Base-by-base conservation (phyloP, 1,140 invertebrate species). In the Chlorops oryzae region DNA sequence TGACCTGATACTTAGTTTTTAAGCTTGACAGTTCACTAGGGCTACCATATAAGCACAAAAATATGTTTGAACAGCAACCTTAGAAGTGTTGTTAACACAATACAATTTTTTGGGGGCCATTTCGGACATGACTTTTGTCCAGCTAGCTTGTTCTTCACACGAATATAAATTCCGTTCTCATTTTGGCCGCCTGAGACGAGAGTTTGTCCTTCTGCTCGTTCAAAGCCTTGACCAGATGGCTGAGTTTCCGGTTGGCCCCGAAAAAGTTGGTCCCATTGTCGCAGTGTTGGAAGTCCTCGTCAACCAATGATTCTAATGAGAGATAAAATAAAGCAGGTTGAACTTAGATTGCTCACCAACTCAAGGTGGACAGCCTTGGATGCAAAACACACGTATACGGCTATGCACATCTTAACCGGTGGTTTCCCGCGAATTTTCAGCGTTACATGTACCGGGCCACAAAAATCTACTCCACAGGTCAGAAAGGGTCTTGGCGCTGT, bases 331-430 rank as follows among this genome's bases (percentile, higher is more conserved):
- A 32, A 32, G n/a, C 28, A 32, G 7, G 7, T n/a, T 9, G 28
- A 32, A n/a, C n/a, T n/a, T n/a, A n/a, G n/a, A n/a, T n/a, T n/a
- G n/a, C n/a, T n/a, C n/a, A n/a, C n/a, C n/a, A n/a, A 42, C 37
- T 65, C 61, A 0, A 67, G 35, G 46, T 65, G 61, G 1, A 66
- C 52, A 3, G 63, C 63, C 40, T 61, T 63, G 1, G 58, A 57
- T 2, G 46, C 20, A n/a, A 62, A 28, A 44, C 58, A 62, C 1
- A 55, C 44, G 25, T 61, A 63, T 0, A 59, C 23, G 0, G 25
- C 17, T 10, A 60, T 37, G 15, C 46, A 61, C 1, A 17, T 52
- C 32, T 64, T 64, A 18, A 13, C 15, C 15, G 49, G 40, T 2
- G 52, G 18, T 18, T 48, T 39, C 20, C 50, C 48, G 9, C 55